Base-by-base conservation (phyloP, 1,140 invertebrate species). In the Diorhabda carinulata region DNA sequence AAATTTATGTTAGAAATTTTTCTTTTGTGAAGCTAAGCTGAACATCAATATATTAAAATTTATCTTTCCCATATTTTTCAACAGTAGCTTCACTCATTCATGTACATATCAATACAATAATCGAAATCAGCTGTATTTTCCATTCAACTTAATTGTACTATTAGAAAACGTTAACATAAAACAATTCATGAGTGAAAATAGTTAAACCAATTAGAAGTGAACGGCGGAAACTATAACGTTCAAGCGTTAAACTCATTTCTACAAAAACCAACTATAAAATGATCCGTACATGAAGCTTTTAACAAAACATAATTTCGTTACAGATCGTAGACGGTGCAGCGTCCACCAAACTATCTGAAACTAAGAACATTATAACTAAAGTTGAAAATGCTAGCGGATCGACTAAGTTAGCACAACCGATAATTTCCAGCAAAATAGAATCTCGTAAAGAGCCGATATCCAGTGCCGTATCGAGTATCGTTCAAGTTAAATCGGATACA, bases 321-420 rank as follows among this genome's bases (percentile, higher is more conserved):
- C 45, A 67, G 59, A 66, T 82, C 7, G 76, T 78, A 3, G 74
- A 77, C 66, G 47, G 47, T 52, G 76, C 67, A n/a, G 47, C 78
- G 40, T 59, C 74, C 41, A 72, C 57, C 10, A 76, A 78, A 69
- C 57, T 61, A 52, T 79, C 83, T n/a, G 64, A 72, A 73, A 80
- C 82, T 73, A 57, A 82, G 73, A 81, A 80, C 77, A 81, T 87
- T 57, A 82, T 86, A 41, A 85, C 84, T 43, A 87, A 87, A 81
- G 84, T 87, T 40, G 84, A 87, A 82, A 83, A 87, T 10, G 80
- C 86, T 3, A 79, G 83, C 42, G 82, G 82, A 45, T 80, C 82
- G 7, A 47, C 71, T 2, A 72, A 69, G 56, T 62, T 69, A 58
- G 66, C 68, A 58, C 42, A 60, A 6, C 76, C 79, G 57, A 77